Evolutionary conservation across 1,140 invertebrate genomes (phyloP), one percentile per base, ranked within the genome.

Genomic region (Panagrolaimus sp.): DNA sequence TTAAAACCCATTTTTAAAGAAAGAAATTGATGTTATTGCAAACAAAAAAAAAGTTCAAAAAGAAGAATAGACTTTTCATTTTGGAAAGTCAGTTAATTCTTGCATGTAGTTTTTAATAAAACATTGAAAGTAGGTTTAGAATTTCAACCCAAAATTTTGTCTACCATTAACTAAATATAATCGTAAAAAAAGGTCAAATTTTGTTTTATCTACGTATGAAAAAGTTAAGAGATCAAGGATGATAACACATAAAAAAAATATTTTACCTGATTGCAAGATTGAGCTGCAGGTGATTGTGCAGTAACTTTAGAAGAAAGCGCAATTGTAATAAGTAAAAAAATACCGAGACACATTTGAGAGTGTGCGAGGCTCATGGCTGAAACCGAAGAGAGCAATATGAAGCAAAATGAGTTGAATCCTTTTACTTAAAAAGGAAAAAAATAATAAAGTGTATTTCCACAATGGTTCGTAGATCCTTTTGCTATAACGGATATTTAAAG

Each of bases 181-280:
- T 12, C 52, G 52, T 26, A 58, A 10, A 28, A 3, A 12, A 14
- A 2, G n/a, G 2, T 28, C 10, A 3, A 58, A 58, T 38, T 38
- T n/a, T 38, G 7, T 7, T 38, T 38, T 38, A 38, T 38, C 32
- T 38, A 38, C 32, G 32, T 38, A 38, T 38, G 7, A 38, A 38
- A 38, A 38, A 38, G 32, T 38, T 38, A 38, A 38, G 7, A 38
- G 32, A 58, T 28, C 8, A 8, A 17, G 7, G 48, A 26, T 58
- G 21, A 28, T 28, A 58, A 12, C 10, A 58, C 21, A 58, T 5
- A 58, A 21, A 58, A 21, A 21, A 12, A 52, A 52, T 12, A 12
- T 26, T 12, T 17, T 28, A 58, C 52, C 52, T 58, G 52, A 58
- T 58, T 58, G n/a, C 52, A 58, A 28, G 21, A 26, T 58, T 58